phyloP scores from a whole-genome alignment of 1,140 invertebrate genomes.

The Chrysoperla carnea region DNA sequence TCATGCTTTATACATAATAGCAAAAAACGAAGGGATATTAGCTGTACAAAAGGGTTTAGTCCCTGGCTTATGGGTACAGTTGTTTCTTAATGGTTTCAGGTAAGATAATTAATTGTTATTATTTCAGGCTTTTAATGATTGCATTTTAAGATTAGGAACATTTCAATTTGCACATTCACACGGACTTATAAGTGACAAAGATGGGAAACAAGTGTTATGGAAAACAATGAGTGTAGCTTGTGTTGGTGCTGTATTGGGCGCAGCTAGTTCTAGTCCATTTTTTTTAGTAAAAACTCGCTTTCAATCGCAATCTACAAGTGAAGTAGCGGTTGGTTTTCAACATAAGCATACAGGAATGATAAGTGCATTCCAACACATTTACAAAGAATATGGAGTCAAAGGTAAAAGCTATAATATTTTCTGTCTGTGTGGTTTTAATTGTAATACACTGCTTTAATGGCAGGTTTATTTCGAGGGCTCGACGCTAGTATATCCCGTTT shows the following conservation, averaged over 20 bases:
- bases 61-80: constrained; percentile 56
- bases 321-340: constrained; percentile 82
- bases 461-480: constrained; percentile 61
- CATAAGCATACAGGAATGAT: constrained; percentile 53
- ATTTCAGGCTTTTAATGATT: too few relatives aligned
- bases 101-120: constrained; percentile 12
- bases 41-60: constrained; percentile 80
- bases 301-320: constrained; percentile 54
- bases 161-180: constrained; percentile 57
- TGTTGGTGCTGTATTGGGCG: constrained; percentile 52
- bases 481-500: constrained; percentile 58
- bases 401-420: too few relatives aligned
- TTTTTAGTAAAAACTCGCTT: constrained; percentile 81
- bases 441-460: too few relatives aligned
- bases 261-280: constrained; percentile 60
- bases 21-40: constrained; percentile 34
- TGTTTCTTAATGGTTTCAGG: constrained; percentile 27
- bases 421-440: too few relatives aligned
- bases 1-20: constrained; percentile 29
- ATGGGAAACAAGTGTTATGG: constrained; percentile 50
- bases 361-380: constrained; percentile 48
- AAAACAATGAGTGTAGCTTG: constrained; percentile 49
- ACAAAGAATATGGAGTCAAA: constrained; percentile 38
- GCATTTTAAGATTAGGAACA: constrained; percentile 39
- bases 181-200: constrained; percentile 44